Evolutionary conservation across 2,888 invertebrate genomes (phyloP).

Genomic region (Julus scanicus): DNA sequence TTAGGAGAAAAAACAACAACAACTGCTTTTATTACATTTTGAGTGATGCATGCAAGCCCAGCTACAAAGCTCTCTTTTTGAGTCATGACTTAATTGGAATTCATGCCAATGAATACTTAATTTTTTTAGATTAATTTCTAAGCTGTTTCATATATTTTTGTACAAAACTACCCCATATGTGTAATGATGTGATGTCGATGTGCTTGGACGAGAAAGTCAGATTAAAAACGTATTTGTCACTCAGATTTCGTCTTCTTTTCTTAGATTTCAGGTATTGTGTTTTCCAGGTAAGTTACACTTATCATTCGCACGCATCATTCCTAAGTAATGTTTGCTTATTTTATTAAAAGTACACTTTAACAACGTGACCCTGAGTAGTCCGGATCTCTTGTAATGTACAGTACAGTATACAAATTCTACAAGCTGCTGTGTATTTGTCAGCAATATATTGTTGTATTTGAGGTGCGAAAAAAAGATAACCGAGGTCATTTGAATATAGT

Average conservation of each 20-base stretch:
- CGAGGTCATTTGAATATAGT: too few relatives aligned
- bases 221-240: conserved; percentile 39
- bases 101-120: conserved; percentile 35
- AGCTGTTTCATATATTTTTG: conserved; percentile 36
- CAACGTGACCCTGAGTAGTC: too few relatives aligned
- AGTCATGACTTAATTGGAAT: conserved; percentile 13
- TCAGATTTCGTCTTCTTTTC: not conserved
- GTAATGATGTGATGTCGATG: conserved; percentile 28
- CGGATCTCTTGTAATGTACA: too few relatives aligned
- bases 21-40: conserved; percentile 19
- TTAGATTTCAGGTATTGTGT: too few relatives aligned
- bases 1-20: not conserved
- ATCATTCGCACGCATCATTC: too few relatives aligned
- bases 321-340: too few relatives aligned
- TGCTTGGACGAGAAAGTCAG: conserved; percentile 17
- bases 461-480: too few relatives aligned
- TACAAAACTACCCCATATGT: conserved; percentile 6
- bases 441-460: too few relatives aligned
- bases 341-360: too few relatives aligned
- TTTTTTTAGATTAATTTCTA: conserved; percentile 42
- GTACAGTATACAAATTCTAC: too few relatives aligned
- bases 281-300: too few relatives aligned
- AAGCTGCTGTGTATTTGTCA: too few relatives aligned
- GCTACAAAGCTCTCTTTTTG: conserved; percentile 26
- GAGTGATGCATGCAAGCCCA: conserved; percentile 15